These are phyloP conservation scores for Andricus quercusramuli DNA, from an alignment of 2,888 invertebrate species.

Conservation along the genomic window DNA sequence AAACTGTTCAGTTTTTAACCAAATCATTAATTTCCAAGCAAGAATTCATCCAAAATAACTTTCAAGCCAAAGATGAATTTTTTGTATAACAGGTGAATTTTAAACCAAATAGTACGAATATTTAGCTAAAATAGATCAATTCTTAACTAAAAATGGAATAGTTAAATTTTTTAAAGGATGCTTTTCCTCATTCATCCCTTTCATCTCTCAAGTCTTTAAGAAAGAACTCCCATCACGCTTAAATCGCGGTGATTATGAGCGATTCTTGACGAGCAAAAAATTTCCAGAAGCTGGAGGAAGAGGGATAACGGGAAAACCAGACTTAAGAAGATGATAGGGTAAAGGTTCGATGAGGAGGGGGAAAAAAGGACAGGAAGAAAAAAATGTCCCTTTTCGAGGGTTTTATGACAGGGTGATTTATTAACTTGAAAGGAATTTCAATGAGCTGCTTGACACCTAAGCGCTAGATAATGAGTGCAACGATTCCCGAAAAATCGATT, in stretches of 20 bases:
- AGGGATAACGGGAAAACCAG: neutral
- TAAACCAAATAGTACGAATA: too few relatives aligned
- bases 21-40: too few relatives aligned
- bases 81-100: too few relatives aligned
- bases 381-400: neutral
- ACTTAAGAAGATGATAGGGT: neutral
- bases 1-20: too few relatives aligned
- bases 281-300: neutral
- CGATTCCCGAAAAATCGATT: too few relatives aligned
- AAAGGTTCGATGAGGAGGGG: neutral
- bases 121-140: too few relatives aligned
- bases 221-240: neutral
- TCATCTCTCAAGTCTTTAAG: neutral
- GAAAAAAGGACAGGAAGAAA: neutral
- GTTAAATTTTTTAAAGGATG: neutral
- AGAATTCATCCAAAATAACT: too few relatives aligned
- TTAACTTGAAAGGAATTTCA: neutral
- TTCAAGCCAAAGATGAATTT: too few relatives aligned
- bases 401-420: conserved; percentile 17
- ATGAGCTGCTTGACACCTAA: too few relatives aligned
- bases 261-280: conserved; percentile 1
- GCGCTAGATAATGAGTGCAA: too few relatives aligned
- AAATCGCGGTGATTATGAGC: conserved; percentile 7
- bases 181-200: neutral
- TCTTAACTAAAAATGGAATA: too few relatives aligned